phyloP scores from a whole-genome alignment of 1,140 invertebrate genomes.

The Heliothis subflexa region DNA sequence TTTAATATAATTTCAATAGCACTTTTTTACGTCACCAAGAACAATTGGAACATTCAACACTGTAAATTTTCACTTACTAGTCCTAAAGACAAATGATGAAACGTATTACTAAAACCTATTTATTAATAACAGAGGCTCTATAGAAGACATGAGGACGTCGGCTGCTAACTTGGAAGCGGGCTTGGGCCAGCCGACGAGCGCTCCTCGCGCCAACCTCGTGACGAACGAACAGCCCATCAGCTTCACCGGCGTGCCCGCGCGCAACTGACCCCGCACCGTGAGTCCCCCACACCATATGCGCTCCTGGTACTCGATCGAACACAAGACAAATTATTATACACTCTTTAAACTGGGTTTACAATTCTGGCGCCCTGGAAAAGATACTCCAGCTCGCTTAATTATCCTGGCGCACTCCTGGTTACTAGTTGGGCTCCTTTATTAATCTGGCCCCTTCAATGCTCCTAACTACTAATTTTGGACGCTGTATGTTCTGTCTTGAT shows the following conservation, averaged over 20 bases:
- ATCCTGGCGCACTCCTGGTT: too few relatives aligned
- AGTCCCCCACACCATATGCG: conserved; percentile 40
- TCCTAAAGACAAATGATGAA: not conserved
- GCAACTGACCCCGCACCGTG: conserved; percentile 60
- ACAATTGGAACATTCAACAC: not conserved
- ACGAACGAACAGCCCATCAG: conserved; percentile 92
- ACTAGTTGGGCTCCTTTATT: too few relatives aligned
- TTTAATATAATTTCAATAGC: too few relatives aligned
- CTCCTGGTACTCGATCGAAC: conserved; percentile 29
- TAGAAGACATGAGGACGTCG: conserved; percentile 91
- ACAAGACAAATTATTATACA: not conserved
- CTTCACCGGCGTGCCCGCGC: conserved; percentile 88
- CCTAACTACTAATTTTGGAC: too few relatives aligned
- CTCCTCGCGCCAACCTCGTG: conserved; percentile 89
- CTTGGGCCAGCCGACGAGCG: conserved; percentile 68
- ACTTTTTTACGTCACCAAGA: not conserved
- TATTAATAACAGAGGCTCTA: conserved; percentile 88
- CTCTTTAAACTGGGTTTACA: not conserved
- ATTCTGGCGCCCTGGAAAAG: too few relatives aligned
- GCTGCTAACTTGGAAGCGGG: conserved; percentile 84
- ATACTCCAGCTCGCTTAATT: too few relatives aligned
- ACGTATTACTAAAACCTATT: conserved; percentile 11
- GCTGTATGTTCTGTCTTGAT: too few relatives aligned
- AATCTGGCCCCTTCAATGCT: too few relatives aligned
- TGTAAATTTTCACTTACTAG: not conserved